A percentile compares a stretch with the other conserved stretches of the same genome.
Evolutionary conservation across 2,888 invertebrate genomes (phyloP).

Genomic region (Coecobrya sp.): DNA sequence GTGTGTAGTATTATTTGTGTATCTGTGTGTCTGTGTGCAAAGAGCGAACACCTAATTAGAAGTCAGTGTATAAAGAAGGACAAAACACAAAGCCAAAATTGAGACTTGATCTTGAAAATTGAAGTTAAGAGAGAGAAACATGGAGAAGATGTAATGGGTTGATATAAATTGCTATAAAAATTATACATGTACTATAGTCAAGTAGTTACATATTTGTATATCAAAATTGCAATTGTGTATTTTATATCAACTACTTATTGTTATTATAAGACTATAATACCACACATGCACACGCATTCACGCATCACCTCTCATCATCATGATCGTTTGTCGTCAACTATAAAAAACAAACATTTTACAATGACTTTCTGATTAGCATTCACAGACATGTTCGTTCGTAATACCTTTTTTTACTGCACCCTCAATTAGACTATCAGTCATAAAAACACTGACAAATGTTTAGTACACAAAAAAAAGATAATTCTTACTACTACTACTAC

Average conservation of each 20-base stretch:
- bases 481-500: too few species aligned
- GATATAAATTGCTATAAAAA: constrained; percentile 2
- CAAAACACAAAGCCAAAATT: constrained; percentile 67
- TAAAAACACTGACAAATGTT: not conserved
- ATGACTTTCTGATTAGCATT: constrained; percentile 9
- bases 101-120: constrained; percentile 71
- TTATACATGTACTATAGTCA: not conserved
- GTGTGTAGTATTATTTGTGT: constrained; percentile 7
- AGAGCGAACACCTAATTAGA: not conserved
- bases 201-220: not conserved
- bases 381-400: not conserved
- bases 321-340: not conserved
- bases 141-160: not conserved
- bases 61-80: constrained; percentile 42
- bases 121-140: constrained; percentile 19
- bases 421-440: not conserved
- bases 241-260: not conserved
- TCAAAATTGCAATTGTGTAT: not conserved
- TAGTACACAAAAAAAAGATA: not conserved
- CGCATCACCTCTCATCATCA: not conserved
- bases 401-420: not conserved
- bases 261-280: not conserved
- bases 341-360: not conserved
- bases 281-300: constrained; percentile 14
- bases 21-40: constrained; percentile 39